Percentiles rank a stretch among this genome's conserved stretches.
Evolutionary conservation across 2,113 vertebrate genomes (phyloP).

Genomic region (Oceanodroma tethys): DNA sequence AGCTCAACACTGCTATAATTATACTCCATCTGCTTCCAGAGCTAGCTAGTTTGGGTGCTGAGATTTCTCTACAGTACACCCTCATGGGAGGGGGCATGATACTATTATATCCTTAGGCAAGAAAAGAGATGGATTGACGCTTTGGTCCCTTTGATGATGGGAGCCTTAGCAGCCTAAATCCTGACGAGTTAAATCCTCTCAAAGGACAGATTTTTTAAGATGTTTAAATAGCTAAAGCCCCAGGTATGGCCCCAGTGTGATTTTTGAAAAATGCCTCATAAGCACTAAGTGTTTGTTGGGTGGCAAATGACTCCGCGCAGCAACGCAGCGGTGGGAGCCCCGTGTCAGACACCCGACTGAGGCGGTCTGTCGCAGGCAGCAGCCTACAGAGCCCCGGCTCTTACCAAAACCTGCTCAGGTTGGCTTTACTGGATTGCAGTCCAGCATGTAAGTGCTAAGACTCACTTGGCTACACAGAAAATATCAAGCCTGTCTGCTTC

Average conservation of each 20-base stretch:
- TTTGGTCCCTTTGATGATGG: slow-evolving; percentile 34
- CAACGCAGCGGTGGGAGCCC: background rate
- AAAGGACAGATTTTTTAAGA: slow-evolving; percentile 45
- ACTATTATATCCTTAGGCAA: slow-evolving; percentile 8
- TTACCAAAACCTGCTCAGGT: background rate
- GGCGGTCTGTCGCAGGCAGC: background rate
- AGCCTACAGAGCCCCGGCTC: background rate
- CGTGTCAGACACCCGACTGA: accelerated
- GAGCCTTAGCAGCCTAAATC: slow-evolving; percentile 32
- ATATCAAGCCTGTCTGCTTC: background rate
- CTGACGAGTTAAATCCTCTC: slow-evolving; percentile 33
- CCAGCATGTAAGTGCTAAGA: background rate
- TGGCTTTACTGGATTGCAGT: background rate
- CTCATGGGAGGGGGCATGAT: slow-evolving; percentile 36
- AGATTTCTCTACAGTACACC: slow-evolving; percentile 49
- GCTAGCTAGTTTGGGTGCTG: slow-evolving; percentile 58
- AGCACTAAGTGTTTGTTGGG: slow-evolving; percentile 1
- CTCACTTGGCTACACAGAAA: background rate
- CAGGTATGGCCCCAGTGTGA: slow-evolving; percentile 5
- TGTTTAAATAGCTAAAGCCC: slow-evolving; percentile 44
- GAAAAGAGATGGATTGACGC: slow-evolving; percentile 49
- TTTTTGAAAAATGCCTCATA: slow-evolving; percentile 42
- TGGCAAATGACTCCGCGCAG: background rate
- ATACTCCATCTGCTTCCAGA: slow-evolving; percentile 66
- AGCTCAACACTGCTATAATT: slow-evolving; percentile 61